Conservation (phyloP, 2,797 vertebrate genomes). For the Crenuchus spilurus region DNA sequence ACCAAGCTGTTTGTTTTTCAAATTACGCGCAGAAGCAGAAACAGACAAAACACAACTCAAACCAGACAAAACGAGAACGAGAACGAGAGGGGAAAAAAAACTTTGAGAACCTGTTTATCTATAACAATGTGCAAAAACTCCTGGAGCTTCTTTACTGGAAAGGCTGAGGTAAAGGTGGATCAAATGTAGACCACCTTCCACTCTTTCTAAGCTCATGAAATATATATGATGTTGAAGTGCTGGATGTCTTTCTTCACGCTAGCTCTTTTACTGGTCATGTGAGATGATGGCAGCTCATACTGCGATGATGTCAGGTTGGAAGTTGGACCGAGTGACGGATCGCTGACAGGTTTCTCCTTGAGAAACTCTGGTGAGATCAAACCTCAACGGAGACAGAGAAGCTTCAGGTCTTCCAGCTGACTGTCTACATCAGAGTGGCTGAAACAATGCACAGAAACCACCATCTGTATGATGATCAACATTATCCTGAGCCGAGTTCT, state of each 20-base stretch:
- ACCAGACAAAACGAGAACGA: slow-evolving; percentile 48
- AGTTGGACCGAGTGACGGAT: slow-evolving; percentile 32
- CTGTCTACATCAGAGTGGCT: slow-evolving; percentile 34
- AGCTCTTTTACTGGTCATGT: slow-evolving; percentile 32
- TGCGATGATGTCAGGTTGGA: slow-evolving; percentile 25
- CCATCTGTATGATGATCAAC: not conserved
- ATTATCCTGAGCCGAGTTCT: not conserved
- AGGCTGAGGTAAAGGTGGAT: not conserved
- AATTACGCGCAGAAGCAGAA: slow-evolving; percentile 60
- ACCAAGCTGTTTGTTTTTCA: slow-evolving; percentile 63
- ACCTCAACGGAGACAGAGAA: slow-evolving; percentile 28
- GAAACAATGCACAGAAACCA: slow-evolving; percentile 32
- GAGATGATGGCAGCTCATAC: slow-evolving; percentile 34
- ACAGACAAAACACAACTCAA: slow-evolving; percentile 55
- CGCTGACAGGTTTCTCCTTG: slow-evolving; percentile 33
- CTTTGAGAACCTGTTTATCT: slow-evolving; percentile 44
- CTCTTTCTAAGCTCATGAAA: slow-evolving; percentile 12
- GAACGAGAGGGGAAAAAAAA: not conserved
- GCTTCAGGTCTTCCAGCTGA: slow-evolving; percentile 40
- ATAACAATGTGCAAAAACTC: slow-evolving; percentile 4
- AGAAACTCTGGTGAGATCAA: slow-evolving; percentile 29
- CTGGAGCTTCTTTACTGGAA: slow-evolving; percentile 6
- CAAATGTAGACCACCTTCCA: not conserved
- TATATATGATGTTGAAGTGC: slow-evolving; percentile 31
- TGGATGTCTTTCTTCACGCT: slow-evolving; percentile 18